A percentile compares a stretch with the other conserved stretches of the same genome.
Conservation (phyloP, 1,140 invertebrate species). For the Papilio machaon region DNA sequence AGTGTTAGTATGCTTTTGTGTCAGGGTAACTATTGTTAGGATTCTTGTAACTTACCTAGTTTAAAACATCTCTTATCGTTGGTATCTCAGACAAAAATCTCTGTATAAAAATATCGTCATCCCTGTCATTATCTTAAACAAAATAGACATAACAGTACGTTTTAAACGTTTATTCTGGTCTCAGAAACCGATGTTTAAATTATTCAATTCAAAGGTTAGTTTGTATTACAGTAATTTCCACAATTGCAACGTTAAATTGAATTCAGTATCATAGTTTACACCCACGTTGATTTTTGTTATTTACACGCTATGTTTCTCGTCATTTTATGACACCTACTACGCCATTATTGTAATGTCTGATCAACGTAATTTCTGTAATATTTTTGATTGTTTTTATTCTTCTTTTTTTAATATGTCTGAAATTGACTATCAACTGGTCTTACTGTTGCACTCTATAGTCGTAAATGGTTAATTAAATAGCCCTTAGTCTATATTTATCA, state of each 20-base stretch:
- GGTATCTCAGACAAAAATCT: too few species aligned
- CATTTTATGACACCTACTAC: conserved; percentile 10
- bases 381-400: background rate
- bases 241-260: background rate
- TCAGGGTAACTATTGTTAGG: too few species aligned
- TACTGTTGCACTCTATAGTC: too few species aligned
- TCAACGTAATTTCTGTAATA: background rate
- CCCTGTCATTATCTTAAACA: too few species aligned
- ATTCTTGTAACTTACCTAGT: background rate
- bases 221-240: background rate
- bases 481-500: too few species aligned
- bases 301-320: conserved; percentile 4
- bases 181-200: too few species aligned
- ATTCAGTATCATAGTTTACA: background rate
- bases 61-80: background rate
- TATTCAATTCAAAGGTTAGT: background rate
- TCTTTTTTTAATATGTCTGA: background rate
- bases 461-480: too few species aligned
- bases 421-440: too few species aligned
- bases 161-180: too few species aligned
- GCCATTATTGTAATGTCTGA: background rate
- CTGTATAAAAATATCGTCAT: background rate
- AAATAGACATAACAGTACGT: too few species aligned
- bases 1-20: too few species aligned
- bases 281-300: conserved; percentile 17